A percentile compares a stretch with the other conserved stretches of the same genome.
phyloP scores from a whole-genome alignment of 37 sponge, comb jelly and placozoan species.

The Eunapius fragilis region DNA sequence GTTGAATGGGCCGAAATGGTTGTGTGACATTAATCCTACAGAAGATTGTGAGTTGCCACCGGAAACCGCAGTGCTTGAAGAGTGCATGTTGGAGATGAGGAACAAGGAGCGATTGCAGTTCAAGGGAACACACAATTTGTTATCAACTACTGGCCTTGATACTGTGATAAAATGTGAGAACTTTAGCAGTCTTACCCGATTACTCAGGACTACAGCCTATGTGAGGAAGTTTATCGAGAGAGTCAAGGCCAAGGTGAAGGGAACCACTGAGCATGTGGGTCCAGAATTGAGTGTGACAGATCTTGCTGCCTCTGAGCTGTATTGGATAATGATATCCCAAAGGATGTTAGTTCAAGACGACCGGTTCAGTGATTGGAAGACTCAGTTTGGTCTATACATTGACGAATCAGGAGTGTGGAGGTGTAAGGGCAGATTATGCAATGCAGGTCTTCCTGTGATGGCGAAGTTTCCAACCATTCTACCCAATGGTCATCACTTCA shows the following conservation, averaged over 20 bases:
- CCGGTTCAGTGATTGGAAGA: conserved; percentile 1
- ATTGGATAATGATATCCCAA: conserved; percentile 8
- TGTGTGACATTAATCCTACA: neutral
- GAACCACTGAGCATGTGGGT: neutral
- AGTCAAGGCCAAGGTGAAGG: neutral
- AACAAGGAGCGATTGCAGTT: conserved; percentile 1
- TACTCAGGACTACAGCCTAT: conserved; percentile 24
- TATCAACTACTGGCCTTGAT: neutral
- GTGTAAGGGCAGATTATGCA: conserved; percentile 25
- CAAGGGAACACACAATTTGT: neutral
- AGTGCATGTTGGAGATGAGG: conserved; percentile 12
- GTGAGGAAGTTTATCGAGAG: conserved; percentile 18
- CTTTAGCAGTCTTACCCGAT: conserved; percentile 15
- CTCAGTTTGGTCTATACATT: conserved; percentile 21
- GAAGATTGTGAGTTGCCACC: neutral
- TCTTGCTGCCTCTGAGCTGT: too few relatives aligned
- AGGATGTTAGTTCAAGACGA: neutral
- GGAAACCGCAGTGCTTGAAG: neutral
- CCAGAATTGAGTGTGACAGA: neutral
- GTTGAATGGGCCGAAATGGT: conserved; percentile 15
- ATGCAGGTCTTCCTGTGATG: conserved; percentile 5
- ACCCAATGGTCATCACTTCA: conserved; percentile 19
- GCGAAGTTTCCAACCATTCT: conserved; percentile 20
- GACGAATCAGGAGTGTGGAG: conserved; percentile 34
- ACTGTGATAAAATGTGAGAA: conserved; percentile 16